A percentile compares a stretch with the other conserved stretches of the same genome.
These are phyloP conservation scores for Cacoxenus indagator DNA, from an alignment of 2,888 invertebrate genomes.

Conservation along the genomic window DNA sequence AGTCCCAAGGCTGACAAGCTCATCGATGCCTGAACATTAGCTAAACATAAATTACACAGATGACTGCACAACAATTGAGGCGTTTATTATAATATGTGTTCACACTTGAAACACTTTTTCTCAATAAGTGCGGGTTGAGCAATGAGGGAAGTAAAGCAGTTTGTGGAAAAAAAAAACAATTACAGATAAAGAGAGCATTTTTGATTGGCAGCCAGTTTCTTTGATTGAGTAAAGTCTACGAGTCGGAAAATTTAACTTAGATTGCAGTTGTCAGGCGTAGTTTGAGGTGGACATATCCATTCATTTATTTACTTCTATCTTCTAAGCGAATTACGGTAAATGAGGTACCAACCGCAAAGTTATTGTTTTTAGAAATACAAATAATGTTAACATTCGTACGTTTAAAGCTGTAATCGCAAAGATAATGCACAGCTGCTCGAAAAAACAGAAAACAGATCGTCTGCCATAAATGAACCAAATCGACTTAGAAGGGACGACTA, in stretches of 20 bases:
- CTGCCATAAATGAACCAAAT: no score
- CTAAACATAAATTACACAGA: constrained; percentile 67
- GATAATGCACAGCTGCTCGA: no score
- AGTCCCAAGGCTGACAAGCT: constrained; percentile 56
- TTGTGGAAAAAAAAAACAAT: not conserved
- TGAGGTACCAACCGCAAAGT: no score
- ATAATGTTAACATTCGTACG: no score
- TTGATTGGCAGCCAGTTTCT: not conserved
- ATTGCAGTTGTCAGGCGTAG: not conserved
- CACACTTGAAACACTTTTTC: constrained; percentile 53
- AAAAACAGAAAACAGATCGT: no score
- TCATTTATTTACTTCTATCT: no score
- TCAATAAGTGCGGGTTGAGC: not conserved
- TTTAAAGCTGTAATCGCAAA: no score
- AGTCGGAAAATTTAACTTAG: not conserved
- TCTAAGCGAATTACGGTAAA: no score
- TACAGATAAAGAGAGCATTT: not conserved
- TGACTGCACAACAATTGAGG: constrained; percentile 64
- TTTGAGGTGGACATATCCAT: no score
- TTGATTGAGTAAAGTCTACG: not conserved
- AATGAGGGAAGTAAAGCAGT: not conserved
- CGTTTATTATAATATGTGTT: constrained; percentile 66
- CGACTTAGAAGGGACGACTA: no score
- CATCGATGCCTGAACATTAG: constrained; percentile 68
- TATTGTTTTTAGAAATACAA: no score